phyloP scores from a whole-genome alignment of 1,140 invertebrate genomes.

The Laodelphax striatellus region DNA sequence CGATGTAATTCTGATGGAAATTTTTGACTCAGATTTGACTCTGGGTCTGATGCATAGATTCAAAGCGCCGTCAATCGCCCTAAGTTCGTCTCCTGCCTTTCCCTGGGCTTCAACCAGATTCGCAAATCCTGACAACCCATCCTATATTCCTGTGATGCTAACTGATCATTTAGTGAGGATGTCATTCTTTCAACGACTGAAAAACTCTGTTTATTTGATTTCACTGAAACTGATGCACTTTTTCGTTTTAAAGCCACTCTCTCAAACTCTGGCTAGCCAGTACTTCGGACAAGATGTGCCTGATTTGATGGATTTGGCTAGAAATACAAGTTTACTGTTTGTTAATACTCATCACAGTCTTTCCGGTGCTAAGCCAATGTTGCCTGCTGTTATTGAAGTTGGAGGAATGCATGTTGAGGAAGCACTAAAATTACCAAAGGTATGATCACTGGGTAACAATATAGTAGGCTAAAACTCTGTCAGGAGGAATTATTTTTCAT shows the following conservation, averaged over 20 bases:
- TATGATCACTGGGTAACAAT: no score
- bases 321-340: conserved; percentile 37
- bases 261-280: conserved; percentile 23
- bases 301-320: conserved; percentile 26
- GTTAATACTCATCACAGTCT: conserved; percentile 42
- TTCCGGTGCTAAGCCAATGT: conserved; percentile 33
- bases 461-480: no score
- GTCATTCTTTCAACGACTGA: conserved; percentile 1
- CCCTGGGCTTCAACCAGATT: conserved; percentile 42
- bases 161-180: background rate
- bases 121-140: conserved; percentile 14
- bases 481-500: no score
- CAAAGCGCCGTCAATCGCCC: conserved; percentile 44
- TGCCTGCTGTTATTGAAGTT: conserved; percentile 40
- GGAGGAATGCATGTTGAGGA: conserved; percentile 45
- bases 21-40: conserved; percentile 23
- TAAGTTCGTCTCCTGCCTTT: conserved; percentile 41
- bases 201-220: conserved; percentile 1
- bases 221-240: background rate
- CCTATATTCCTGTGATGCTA: conserved; percentile 6
- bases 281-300: conserved; percentile 36
- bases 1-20: conserved; percentile 27
- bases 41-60: conserved; percentile 27
- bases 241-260: background rate
- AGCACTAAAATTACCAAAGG: conserved; percentile 39